Conservation (phyloP, 2,797 vertebrate species). For the Balearica regulorum region DNA sequence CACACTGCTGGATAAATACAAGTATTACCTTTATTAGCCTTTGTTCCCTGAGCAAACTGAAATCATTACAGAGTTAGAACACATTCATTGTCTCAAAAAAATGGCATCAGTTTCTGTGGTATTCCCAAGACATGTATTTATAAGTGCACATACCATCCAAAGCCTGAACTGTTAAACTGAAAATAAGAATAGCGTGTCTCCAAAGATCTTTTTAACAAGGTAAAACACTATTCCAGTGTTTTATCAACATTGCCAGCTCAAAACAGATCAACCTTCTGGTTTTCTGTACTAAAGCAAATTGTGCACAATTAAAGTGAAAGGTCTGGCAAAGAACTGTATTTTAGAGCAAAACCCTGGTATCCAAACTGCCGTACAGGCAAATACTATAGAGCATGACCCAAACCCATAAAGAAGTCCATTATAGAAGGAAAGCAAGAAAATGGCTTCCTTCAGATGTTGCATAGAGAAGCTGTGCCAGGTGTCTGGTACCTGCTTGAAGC, state of each 20-base stretch:
- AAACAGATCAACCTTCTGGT: not conserved
- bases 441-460: not conserved
- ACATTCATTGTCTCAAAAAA: not conserved
- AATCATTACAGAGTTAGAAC: not conserved
- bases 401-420: not conserved
- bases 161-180: not conserved
- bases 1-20: not conserved
- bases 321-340: not conserved
- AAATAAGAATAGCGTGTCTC: not conserved
- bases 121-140: not conserved
- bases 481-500: not conserved
- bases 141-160: not conserved
- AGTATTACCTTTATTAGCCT: not conserved
- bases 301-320: not conserved
- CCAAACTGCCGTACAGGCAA: not conserved
- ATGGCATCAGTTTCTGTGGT: not conserved
- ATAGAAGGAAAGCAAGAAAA: not conserved
- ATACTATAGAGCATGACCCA: not conserved
- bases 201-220: not conserved
- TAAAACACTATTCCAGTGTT: not conserved
- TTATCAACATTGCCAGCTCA: not conserved
- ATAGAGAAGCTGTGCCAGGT: not conserved
- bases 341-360: not conserved
- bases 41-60: not conserved
- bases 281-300: not conserved